These are phyloP conservation scores for Grantiella picta DNA, from an alignment of 2,113 vertebrate genomes.

Conservation along the genomic window DNA sequence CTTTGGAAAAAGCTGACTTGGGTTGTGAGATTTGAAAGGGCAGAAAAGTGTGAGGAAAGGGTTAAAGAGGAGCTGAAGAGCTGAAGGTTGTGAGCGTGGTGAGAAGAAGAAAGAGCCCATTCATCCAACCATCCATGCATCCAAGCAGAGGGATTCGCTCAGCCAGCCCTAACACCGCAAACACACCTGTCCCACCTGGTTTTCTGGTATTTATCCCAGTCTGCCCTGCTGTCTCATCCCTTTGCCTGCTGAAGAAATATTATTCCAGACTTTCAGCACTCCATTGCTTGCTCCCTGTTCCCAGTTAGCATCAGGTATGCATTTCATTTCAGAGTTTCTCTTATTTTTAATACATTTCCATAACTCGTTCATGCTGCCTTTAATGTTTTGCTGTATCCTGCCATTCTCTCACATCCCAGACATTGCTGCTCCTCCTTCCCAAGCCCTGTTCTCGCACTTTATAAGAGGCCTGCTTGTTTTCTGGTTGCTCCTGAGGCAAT, in stretches of 20 bases:
- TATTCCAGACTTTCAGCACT: background rate
- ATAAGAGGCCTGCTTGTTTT: background rate
- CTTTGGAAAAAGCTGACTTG: background rate
- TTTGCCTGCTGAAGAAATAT: background rate
- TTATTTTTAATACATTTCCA: conserved; percentile 31
- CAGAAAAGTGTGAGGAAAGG: background rate
- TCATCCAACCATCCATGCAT: background rate
- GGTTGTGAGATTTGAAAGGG: background rate
- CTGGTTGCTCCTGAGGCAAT: background rate
- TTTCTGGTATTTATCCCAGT: background rate
- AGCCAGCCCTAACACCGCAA: background rate
- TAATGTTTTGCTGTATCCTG: background rate
- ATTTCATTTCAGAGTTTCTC: background rate
- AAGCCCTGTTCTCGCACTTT: background rate
- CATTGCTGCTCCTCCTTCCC: background rate
- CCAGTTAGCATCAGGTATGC: background rate
- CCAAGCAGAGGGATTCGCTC: background rate
- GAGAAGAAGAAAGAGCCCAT: background rate
- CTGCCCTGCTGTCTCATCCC: background rate
- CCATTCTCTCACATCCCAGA: background rate
- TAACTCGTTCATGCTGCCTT: conserved; percentile 13
- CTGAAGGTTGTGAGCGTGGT: background rate
- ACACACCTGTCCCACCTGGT: background rate
- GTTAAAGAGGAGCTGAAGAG: background rate
- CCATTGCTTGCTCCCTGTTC: background rate